Evolutionary conservation across 2,113 vertebrate genomes (phyloP).

Genomic region (Ciconia boyciana): DNA sequence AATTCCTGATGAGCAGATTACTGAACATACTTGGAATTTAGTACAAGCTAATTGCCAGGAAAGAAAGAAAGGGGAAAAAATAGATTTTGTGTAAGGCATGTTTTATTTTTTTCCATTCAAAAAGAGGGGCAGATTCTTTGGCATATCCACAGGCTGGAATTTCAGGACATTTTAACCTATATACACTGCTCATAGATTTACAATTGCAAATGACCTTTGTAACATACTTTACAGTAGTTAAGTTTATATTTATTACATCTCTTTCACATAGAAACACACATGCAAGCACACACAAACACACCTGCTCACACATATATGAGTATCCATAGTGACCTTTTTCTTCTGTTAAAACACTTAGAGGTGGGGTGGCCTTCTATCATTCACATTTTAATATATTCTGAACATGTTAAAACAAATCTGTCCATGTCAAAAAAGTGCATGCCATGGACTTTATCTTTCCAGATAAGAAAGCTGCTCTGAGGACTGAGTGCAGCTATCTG

Average conservation of each 20-base stretch:
- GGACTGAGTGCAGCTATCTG: slow-evolving; percentile 2
- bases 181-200: background rate
- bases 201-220: background rate
- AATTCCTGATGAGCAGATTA: slow-evolving; percentile 28
- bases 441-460: background rate
- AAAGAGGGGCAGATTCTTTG: background rate
- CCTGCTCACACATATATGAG: background rate
- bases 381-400: background rate
- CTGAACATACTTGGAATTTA: slow-evolving; percentile 27
- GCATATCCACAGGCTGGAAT: background rate
- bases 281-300: background rate
- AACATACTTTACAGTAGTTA: background rate
- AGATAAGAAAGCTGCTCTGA: slow-evolving; percentile 1
- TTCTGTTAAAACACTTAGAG: background rate
- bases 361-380: background rate
- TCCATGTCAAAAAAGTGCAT: background rate
- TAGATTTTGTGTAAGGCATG: background rate
- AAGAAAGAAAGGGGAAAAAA: background rate
- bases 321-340: background rate
- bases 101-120: background rate
- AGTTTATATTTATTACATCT: background rate
- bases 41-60: slow-evolving; percentile 22
- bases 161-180: background rate
- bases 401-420: background rate
- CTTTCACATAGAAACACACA: background rate